Percentiles rank a stretch among this genome's conserved stretches.
These are phyloP conservation scores for Calephelis perditalis DNA, from an alignment of 2,888 invertebrate species.

Conservation along the genomic window DNA sequence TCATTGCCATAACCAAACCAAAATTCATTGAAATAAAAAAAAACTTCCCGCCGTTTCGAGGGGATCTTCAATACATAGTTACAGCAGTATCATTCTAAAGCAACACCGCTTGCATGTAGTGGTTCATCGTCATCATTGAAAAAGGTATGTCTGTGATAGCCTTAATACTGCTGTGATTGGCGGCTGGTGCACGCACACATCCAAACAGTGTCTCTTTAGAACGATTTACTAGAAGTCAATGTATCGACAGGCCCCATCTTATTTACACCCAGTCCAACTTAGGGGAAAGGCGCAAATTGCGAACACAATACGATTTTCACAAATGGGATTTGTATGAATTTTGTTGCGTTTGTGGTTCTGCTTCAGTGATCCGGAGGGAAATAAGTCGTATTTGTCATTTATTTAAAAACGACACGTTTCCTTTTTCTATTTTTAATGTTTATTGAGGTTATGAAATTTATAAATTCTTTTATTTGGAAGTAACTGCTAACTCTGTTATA, in stretches of 20 bases:
- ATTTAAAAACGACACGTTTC: not conserved
- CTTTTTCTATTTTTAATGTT: too few species aligned
- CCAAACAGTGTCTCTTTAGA: too few species aligned
- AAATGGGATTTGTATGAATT: conserved; percentile 41
- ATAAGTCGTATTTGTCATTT: not conserved
- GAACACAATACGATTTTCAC: conserved; percentile 42
- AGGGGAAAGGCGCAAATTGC: conserved; percentile 35
- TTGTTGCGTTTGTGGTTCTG: conserved; percentile 27
- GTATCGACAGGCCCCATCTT: conserved; percentile 39
- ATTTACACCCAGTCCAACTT: conserved; percentile 32
- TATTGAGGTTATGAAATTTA: too few species aligned
- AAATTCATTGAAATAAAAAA: conserved; percentile 25
- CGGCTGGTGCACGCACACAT: too few species aligned
- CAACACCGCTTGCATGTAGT: too few species aligned
- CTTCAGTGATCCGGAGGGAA: conserved; percentile 8
- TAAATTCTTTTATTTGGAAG: too few species aligned
- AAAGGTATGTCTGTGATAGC: too few species aligned
- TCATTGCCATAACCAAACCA: conserved; percentile 23
- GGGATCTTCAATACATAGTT: conserved; percentile 26
- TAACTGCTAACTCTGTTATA: too few species aligned
- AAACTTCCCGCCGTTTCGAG: conserved; percentile 35
- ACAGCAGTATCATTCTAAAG: not conserved
- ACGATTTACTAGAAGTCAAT: conserved; percentile 42
- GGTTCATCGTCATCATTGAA: too few species aligned
- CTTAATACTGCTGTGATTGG: too few species aligned